phyloP scores from a whole-genome alignment of 2,113 vertebrate genomes.

The Eptesicus fuscus region DNA sequence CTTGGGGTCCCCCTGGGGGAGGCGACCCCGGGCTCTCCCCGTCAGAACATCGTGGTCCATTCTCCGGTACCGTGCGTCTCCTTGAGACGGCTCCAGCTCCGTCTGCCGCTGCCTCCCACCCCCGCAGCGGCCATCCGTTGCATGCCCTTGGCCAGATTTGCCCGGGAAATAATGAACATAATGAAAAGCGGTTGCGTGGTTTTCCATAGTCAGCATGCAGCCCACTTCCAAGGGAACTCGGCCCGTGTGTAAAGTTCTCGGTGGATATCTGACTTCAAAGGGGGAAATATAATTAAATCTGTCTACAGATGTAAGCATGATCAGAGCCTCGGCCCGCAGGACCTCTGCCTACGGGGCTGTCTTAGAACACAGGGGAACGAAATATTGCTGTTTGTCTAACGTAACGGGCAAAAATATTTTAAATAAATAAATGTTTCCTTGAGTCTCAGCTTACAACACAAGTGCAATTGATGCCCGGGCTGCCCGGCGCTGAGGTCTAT shows the following conservation, averaged over 20 bases:
- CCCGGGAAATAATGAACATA: not conserved
- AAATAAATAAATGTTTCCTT: constrained; percentile 75
- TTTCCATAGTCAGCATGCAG: not conserved
- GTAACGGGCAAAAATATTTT: constrained; percentile 66
- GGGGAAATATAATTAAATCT: constrained; percentile 61
- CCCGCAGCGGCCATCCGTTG: not conserved
- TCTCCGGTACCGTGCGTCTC: not conserved
- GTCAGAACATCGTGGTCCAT: accelerated
- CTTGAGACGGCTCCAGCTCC: too few species aligned
- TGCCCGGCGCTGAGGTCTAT: not conserved
- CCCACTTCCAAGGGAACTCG: not conserved
- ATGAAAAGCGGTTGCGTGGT: not conserved
- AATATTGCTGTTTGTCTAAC: constrained; percentile 57
- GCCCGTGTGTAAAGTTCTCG: constrained; percentile 50
- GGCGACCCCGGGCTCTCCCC: too few species aligned
- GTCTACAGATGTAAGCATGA: constrained; percentile 64
- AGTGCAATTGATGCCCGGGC: constrained; percentile 19
- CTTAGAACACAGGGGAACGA: constrained; percentile 55
- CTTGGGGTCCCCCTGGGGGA: not conserved
- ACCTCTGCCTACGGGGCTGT: constrained; percentile 54
- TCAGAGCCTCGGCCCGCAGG: constrained; percentile 53
- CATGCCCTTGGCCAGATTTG: not conserved
- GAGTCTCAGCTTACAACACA: constrained; percentile 65
- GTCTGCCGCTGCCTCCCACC: not conserved
- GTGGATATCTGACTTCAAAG: constrained; percentile 65